These are phyloP conservation scores for Hirundichthys speculiger DNA, from an alignment of 2,113 vertebrate genomes.

Conservation along the genomic window DNA sequence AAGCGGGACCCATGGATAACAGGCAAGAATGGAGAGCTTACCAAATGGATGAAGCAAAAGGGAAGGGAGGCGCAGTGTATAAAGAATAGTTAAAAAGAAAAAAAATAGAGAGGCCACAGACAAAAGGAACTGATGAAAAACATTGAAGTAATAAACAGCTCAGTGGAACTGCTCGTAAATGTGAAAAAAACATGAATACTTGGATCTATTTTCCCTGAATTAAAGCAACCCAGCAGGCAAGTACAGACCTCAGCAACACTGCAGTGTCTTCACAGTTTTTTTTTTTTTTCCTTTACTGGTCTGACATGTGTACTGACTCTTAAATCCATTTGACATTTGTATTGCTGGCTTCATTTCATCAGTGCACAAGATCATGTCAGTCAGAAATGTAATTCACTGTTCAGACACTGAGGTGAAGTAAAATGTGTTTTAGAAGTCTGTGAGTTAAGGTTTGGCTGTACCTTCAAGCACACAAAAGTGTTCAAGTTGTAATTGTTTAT, in stretches of 20 bases:
- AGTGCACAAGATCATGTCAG: constrained; percentile 29
- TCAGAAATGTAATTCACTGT: constrained; percentile 42
- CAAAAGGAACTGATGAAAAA: constrained; percentile 47
- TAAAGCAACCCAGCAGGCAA: constrained; percentile 40
- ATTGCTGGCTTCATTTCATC: constrained; percentile 33
- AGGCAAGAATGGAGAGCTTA: constrained; percentile 28
- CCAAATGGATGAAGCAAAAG: constrained; percentile 40
- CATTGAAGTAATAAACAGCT: constrained; percentile 54
- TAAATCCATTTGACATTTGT: constrained; percentile 33
- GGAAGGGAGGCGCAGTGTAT: constrained; percentile 48
- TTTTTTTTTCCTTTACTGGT: constrained; percentile 32
- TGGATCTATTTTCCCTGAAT: constrained; percentile 60
- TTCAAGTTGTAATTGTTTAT: constrained; percentile 26
- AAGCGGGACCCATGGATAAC: constrained; percentile 37
- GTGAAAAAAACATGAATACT: constrained; percentile 45
- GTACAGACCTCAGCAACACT: constrained; percentile 28
- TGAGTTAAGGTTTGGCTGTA: constrained; percentile 8
- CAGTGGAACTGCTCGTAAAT: constrained; percentile 52
- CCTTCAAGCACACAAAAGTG: neutral
- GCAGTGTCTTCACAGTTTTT: constrained; percentile 15
- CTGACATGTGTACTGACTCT: constrained; percentile 32
- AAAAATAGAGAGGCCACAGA: no score
- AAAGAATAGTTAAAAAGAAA: constrained; percentile 30
- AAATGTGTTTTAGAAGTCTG: constrained; percentile 28
- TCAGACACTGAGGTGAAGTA: constrained; percentile 22